These are phyloP conservation scores for Phallusia fumigata DNA, from an alignment of 23 tunicate genomes.

Conservation along the genomic window DNA sequence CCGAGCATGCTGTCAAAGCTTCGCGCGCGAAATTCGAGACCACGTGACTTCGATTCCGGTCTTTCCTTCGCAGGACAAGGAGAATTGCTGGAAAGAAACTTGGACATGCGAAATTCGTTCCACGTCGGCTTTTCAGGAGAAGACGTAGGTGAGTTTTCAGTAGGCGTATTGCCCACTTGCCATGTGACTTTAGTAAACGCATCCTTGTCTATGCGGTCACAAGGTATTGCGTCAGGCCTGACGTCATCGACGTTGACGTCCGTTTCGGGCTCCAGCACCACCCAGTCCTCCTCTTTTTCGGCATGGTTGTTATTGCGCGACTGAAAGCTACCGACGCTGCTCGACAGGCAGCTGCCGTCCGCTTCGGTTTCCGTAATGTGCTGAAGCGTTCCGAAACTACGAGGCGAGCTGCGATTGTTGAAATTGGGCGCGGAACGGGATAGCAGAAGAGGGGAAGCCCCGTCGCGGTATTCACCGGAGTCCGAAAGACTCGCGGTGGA, in stretches of 20 bases:
- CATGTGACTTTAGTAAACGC: neutral
- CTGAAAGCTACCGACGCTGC: constrained; percentile 1
- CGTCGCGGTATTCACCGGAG: neutral
- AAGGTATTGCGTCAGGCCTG: neutral
- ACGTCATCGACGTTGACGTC: neutral
- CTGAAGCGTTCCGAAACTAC: neutral
- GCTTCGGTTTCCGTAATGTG: neutral
- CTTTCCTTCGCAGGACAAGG: neutral
- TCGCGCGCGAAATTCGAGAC: neutral
- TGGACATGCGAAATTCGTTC: constrained; percentile 2
- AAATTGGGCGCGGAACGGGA: constrained; percentile 1
- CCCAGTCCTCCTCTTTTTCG: constrained; percentile 13
- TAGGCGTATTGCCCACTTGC: neutral
- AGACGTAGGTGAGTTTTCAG: neutral
- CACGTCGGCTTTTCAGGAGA: neutral
- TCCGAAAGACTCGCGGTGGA: neutral
- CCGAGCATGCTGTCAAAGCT: neutral
- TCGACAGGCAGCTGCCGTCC: neutral
- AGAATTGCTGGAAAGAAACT: neutral
- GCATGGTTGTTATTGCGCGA: neutral
- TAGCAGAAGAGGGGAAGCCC: neutral
- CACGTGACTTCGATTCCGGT: neutral
- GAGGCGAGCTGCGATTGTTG: neutral
- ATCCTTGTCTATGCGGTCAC: neutral
- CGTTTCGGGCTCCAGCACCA: neutral